Conservation (phyloP, 2,113 vertebrate species). For the Zingel zingel region DNA sequence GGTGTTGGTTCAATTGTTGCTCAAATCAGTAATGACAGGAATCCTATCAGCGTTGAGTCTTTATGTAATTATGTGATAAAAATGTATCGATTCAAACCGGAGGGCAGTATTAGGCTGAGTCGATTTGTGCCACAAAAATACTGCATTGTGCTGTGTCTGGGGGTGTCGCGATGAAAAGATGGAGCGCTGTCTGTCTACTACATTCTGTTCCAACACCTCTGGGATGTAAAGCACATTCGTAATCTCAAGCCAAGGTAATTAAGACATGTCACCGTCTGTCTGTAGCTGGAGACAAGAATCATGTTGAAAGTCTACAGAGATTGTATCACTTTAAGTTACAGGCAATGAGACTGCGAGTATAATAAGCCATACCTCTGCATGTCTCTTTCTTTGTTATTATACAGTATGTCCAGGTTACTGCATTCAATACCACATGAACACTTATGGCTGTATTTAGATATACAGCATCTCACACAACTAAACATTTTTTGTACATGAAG, state of each 20-base stretch:
- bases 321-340: slow-evolving; percentile 70
- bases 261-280: slow-evolving; percentile 70
- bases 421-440: slow-evolving; percentile 80
- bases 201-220: slow-evolving; percentile 78
- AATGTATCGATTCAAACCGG: slow-evolving; percentile 79
- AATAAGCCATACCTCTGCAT: slow-evolving; percentile 32
- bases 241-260: slow-evolving; percentile 74
- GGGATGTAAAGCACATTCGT: slow-evolving; percentile 75
- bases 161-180: slow-evolving; percentile 53
- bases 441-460: slow-evolving; percentile 84
- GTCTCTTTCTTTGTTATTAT: slow-evolving; percentile 56
- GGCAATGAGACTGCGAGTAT: slow-evolving; percentile 54
- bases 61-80: slow-evolving; percentile 78
- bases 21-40: slow-evolving; percentile 71
- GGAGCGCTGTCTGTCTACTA: slow-evolving; percentile 68
- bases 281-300: slow-evolving; percentile 69
- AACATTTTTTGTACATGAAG: slow-evolving; percentile 85
- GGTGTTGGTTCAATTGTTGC: slow-evolving; percentile 52
- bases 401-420: slow-evolving; percentile 72
- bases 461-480: slow-evolving; percentile 88
- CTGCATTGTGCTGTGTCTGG: slow-evolving; percentile 77
- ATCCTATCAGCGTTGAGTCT: slow-evolving; percentile 74
- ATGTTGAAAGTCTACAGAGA: slow-evolving; percentile 64
- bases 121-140: slow-evolving; percentile 71
- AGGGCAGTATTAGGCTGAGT: slow-evolving; percentile 81